Base-by-base conservation (phyloP, 2,113 vertebrate genomes). In the Bos javanicus region DNA sequence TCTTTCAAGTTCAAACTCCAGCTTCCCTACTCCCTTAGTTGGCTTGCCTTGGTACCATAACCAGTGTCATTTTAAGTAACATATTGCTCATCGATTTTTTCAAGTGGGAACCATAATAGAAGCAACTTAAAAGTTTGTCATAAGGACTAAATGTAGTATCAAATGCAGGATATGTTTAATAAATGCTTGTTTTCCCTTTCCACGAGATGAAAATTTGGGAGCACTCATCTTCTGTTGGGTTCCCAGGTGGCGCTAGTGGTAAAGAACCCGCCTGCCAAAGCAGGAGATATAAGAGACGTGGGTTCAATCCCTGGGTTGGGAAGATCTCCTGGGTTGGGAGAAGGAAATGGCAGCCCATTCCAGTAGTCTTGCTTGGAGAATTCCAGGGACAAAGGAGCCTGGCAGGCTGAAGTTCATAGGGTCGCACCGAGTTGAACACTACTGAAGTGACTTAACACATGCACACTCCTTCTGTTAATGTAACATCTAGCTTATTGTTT, bases 381-480 rank as follows among this genome's bases (percentile, higher is more conserved):
- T 71, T 12, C n/a, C 10, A 71, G 3, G 67, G 67, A 71, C 19
- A 39, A 71, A 39, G 67, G n/a, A 23, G n/a, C 19, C 67, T 39
- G 5, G 67, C 67, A 71, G 67, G 9, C n/a, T 71, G 3, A 2
- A 39, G 17, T 39, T 36, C 19, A 23, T 23, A 39, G n/a, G 19
- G 19, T 71, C 2, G 0, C 64, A 23, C 64, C 19, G 21, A 21
- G 17, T 36, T 0, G 2, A 23, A 6, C 19, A 11, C n/a, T 71
- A 36, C n/a, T 71, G n/a, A 71, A 12, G 64, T 5, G 9, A 23
- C 64, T 6, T 23, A 71, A 19, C n/a, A 21, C 4, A 6, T 12
- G 19, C n/a, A 39, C 67, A 23, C 10, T 87, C 76, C 46, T 84
- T 62, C 30, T 21, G 26, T 16, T 14, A 30, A 23, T 16, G 30